Percentiles rank a stretch among this genome's conserved stretches.
phyloP scores from a whole-genome alignment of 2,888 invertebrate genomes.

The Parnassius mnemosyne region DNA sequence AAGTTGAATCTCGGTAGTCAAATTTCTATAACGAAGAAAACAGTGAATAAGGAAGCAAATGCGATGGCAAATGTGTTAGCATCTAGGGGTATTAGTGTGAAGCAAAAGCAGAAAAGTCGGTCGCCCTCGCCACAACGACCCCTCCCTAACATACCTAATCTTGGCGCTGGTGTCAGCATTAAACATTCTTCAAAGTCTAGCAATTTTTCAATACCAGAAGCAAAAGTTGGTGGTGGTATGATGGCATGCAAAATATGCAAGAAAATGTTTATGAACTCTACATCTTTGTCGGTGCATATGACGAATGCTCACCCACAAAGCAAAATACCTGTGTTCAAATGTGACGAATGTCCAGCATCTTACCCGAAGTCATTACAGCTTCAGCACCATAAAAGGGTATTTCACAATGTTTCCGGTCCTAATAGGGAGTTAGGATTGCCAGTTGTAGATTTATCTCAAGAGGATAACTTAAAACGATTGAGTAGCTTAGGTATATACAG shows the following conservation, averaged over 20 bases:
- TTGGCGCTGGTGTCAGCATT: conserved; percentile 75
- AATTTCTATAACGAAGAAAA: conserved; percentile 84
- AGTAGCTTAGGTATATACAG: conserved; percentile 85
- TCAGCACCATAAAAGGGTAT: conserved; percentile 79
- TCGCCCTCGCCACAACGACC: conserved; percentile 69
- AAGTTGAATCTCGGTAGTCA: conserved; percentile 86
- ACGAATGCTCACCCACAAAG: conserved; percentile 62
- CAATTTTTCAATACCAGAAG: conserved; percentile 68
- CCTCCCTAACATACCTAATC: conserved; percentile 69
- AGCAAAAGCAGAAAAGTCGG: conserved; percentile 81
- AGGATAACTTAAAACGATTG: conserved; percentile 83
- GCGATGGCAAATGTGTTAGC: conserved; percentile 89
- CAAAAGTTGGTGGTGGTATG: conserved; percentile 66
- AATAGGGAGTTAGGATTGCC: conserved; percentile 85
- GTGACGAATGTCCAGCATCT: conserved; percentile 86
- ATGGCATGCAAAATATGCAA: conserved; percentile 67
- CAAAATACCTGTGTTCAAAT: conserved; percentile 76
- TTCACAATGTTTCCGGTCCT: conserved; percentile 69
- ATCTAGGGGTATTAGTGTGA: conserved; percentile 88
- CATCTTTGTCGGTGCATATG: conserved; percentile 63
- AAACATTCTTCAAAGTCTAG: conserved; percentile 75
- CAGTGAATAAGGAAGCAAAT: conserved; percentile 85
- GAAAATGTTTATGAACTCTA: conserved; percentile 70
- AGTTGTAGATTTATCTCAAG: conserved; percentile 85
- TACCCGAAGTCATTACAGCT: conserved; percentile 86